phyloP scores from a whole-genome alignment of 1,140 invertebrate species.

The Scaptodrosophila lebanonensis region DNA sequence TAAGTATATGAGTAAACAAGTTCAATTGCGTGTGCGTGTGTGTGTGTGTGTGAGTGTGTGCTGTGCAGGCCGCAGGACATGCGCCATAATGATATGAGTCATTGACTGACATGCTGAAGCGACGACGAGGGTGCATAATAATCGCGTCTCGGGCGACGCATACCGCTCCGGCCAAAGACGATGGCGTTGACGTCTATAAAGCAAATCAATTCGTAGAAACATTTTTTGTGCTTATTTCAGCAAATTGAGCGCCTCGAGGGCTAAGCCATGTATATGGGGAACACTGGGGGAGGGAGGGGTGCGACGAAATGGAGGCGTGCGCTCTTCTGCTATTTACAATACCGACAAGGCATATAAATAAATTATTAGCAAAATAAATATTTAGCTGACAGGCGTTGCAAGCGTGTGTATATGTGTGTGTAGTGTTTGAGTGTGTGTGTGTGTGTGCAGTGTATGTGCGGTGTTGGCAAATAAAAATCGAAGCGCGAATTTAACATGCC shows the following conservation, averaged over 20 bases:
- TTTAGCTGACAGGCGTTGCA: conserved; percentile 45
- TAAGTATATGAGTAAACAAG: conserved; percentile 1
- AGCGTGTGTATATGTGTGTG: conserved; percentile 10
- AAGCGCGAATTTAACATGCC: too few species aligned
- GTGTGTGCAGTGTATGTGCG: too few species aligned
- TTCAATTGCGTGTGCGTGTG: conserved; percentile 45
- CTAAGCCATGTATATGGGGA: not conserved
- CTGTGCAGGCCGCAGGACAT: conserved; percentile 45
- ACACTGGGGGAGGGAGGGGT: too few species aligned
- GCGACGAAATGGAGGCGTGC: too few species aligned
- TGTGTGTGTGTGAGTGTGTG: too few species aligned
- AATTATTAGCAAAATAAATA: conserved; percentile 71
- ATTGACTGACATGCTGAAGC: conserved; percentile 31
- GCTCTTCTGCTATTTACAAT: conserved; percentile 30
- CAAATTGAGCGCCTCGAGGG: conserved; percentile 59
- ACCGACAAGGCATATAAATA: conserved; percentile 64
- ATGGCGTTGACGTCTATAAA: conserved; percentile 65
- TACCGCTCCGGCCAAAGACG: not conserved
- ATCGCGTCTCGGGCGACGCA: conserved; percentile 38
- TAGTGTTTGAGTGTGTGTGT: too few species aligned
- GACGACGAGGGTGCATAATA: conserved; percentile 55
- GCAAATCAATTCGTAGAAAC: conserved; percentile 57
- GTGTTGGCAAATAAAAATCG: too few species aligned
- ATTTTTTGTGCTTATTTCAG: conserved; percentile 61
- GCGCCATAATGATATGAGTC: conserved; percentile 68